Evolutionary conservation across 2,797 vertebrate genomes (phyloP), one percentile per base, ranked within the genome.

Genomic region (Acanthurus lineatus): DNA sequence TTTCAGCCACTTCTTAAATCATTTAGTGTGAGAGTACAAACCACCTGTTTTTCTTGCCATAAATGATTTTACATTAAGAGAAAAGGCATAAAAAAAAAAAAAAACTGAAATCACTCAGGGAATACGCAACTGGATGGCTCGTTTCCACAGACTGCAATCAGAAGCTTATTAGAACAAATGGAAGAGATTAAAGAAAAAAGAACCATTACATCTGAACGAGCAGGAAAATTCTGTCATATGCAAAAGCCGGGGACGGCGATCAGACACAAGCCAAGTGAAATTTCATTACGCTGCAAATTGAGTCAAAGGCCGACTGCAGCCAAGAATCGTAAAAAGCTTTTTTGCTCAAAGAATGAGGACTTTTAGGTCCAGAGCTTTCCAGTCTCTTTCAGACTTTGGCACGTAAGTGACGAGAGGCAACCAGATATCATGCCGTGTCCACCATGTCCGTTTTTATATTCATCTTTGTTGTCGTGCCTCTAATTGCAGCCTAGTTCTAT

Each of bases 201-300:
- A 70, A 15, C 0, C 15, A 64, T 77, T 71, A 73, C 20, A 65
- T 54, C 71, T 84, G 65, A 82, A 69, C 69, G 77, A 77, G 77
- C 77, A 89, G 61, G 65, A 78, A 82, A 83, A 82, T 62, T 45
- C 54, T 68, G 77, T 40, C 77, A 59, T 52, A 61, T 69, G 64
- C 72, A 85, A 87, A 85, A 85, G 52, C 56, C 2, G 28, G 66
- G 74, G 71, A 79, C 56, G 70, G 53, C 25, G 47, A 86, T 76
- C 81, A 51, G 38, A 79, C 49, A 32, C 38, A 47, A 74, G 82
- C 85, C 87, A 88, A 84, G 69, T 77, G 61, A 70, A 83, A 91
- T 89, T 68, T 89, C 76, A 91, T 89, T 88, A 92, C 49, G 40
- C 69, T 83, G 83, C 78, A 87, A 89, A 89, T 73, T 79, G 66